Conservation (phyloP, 2,797 vertebrate genomes). For the Sparidentex hasta region DNA sequence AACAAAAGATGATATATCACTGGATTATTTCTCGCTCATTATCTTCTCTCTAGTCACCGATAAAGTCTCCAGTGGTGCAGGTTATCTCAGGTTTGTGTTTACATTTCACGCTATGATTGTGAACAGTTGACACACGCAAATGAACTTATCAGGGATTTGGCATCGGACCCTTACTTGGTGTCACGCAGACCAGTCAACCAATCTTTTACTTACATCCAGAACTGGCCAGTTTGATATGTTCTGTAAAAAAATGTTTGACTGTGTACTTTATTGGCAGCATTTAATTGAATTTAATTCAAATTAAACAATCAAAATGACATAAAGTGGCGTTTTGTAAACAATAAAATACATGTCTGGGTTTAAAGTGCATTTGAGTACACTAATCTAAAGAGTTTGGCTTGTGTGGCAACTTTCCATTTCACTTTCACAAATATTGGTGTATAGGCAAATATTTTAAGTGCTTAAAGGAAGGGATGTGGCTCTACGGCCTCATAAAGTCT, state of each 20-base stretch:
- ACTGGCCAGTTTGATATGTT: neutral
- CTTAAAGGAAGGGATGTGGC: conserved; percentile 6
- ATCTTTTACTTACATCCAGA: neutral
- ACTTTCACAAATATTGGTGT: conserved; percentile 23
- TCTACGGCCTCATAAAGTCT: neutral
- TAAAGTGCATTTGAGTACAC: conserved; percentile 7
- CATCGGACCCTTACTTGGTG: neutral
- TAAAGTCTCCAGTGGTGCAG: conserved; percentile 1
- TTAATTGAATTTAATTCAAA: neutral
- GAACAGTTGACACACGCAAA: neutral
- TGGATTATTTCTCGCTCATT: neutral
- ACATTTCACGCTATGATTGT: conserved; percentile 5
- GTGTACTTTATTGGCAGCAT: neutral
- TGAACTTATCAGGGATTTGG: neutral
- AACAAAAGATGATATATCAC: neutral
- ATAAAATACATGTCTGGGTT: neutral
- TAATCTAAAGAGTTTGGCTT: conserved; percentile 16
- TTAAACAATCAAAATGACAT: neutral
- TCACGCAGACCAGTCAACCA: neutral
- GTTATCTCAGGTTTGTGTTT: conserved; percentile 11
- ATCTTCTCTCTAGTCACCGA: conserved; percentile 3
- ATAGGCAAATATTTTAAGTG: conserved; percentile 33
- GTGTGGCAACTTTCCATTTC: neutral
- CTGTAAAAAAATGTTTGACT: too few species aligned
- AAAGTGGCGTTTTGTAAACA: neutral